Conservation (phyloP, 2,113 vertebrate species). For the Otocyon megalotis region DNA sequence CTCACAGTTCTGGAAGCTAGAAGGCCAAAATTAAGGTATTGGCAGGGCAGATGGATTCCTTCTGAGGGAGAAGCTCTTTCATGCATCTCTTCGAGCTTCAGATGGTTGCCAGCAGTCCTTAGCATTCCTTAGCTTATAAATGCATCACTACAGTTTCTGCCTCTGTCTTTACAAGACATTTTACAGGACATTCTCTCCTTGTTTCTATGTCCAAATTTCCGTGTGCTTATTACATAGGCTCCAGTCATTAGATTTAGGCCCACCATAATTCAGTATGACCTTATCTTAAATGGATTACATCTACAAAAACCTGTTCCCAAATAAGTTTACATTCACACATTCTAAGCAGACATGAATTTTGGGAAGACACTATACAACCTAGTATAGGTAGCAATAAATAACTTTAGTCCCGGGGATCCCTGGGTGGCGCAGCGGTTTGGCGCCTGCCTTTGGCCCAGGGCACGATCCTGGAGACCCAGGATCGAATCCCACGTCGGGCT, state of each 20-base stretch:
- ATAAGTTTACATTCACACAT: background rate
- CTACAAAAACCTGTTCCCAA: background rate
- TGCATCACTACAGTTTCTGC: background rate
- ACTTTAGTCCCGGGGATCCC: background rate
- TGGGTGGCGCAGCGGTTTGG: too few relatives aligned
- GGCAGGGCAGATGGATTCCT: background rate
- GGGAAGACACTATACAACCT: background rate
- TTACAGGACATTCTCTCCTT: background rate
- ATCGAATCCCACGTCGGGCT: too few relatives aligned
- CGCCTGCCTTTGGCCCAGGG: too few relatives aligned
- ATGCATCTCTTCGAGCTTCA: background rate
- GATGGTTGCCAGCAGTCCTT: background rate
- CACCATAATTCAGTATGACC: background rate
- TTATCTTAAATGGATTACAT: background rate
- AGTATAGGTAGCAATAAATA: background rate
- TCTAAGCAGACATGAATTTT: background rate
- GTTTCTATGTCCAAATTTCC: background rate
- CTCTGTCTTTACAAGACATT: background rate
- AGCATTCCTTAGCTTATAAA: background rate
- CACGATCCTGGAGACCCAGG: too few relatives aligned
- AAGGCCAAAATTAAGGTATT: background rate
- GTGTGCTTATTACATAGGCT: background rate
- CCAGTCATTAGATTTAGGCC: background rate
- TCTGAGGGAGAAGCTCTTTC: background rate
- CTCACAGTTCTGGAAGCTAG: background rate